Conservation (phyloP, 2,113 vertebrate genomes). For the Nansenia antarctica region DNA sequence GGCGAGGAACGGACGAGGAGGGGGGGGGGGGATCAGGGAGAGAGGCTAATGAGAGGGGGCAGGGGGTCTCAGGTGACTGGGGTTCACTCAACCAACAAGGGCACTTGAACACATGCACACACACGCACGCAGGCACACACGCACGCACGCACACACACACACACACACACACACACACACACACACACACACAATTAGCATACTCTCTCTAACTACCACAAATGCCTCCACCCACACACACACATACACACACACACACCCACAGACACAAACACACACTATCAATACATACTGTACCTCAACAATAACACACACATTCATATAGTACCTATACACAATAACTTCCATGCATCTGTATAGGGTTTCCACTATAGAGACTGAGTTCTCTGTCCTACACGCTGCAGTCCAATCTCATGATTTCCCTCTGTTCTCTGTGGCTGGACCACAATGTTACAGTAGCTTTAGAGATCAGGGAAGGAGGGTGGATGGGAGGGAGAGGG, state of each 20-base stretch:
- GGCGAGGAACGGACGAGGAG: neutral
- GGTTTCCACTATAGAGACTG: too few species aligned
- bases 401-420: constrained; percentile 50
- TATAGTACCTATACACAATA: neutral
- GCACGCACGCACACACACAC: constrained; percentile 1
- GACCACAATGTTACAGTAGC: constrained; percentile 66
- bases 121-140: constrained; percentile 6
- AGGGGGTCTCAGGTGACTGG: constrained; percentile 71
- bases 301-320: neutral
- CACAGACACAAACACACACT: too few species aligned
- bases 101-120: constrained; percentile 29
- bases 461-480: constrained; percentile 55
- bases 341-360: too few species aligned
- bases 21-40: constrained; percentile 29
- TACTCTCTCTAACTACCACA: neutral
- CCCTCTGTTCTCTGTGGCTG: constrained; percentile 54
- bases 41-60: constrained; percentile 47
- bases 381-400: too few species aligned
- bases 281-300: too few species aligned
- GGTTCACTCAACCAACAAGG: constrained; percentile 58
- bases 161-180: constrained; percentile 1
- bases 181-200: neutral
- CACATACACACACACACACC: too few species aligned
- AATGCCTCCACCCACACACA: constrained; percentile 66
- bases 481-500: constrained; percentile 7